phyloP scores from a whole-genome alignment of 2,888 invertebrate species.

The Escarpia spicata region DNA sequence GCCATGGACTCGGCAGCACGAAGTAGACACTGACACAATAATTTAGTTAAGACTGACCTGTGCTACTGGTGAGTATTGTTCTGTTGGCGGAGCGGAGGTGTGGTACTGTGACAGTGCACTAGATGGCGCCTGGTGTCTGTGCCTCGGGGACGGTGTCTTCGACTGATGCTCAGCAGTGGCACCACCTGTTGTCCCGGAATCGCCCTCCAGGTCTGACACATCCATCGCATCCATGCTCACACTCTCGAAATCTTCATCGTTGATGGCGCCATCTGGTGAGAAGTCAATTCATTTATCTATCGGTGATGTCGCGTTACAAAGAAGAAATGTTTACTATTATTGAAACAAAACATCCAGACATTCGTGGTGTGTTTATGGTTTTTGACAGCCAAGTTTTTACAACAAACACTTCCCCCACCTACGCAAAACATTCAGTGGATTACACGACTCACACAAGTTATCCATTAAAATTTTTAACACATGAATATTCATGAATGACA shows the following conservation, averaged over 20 bases:
- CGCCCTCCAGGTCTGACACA: slow-evolving; percentile 58
- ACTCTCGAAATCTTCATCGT: slow-evolving; percentile 46
- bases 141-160: background rate
- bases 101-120: background rate
- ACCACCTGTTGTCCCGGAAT: background rate
- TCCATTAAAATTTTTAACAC: too few relatives aligned
- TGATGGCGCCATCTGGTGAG: slow-evolving; percentile 1
- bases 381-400: too few relatives aligned
- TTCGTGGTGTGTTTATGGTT: too few relatives aligned
- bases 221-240: slow-evolving; percentile 64
- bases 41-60: background rate
- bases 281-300: background rate
- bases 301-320: background rate
- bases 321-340: background rate
- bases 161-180: background rate
- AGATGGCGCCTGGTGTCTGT: background rate
- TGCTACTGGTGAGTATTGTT: background rate
- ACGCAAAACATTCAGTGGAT: too few relatives aligned
- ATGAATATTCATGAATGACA: too few relatives aligned
- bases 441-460: too few relatives aligned
- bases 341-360: too few relatives aligned
- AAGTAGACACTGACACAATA: too few relatives aligned
- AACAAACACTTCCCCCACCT: too few relatives aligned
- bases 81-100: background rate
- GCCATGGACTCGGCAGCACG: too few relatives aligned